Percentiles rank a stretch among this genome's conserved stretches.
Conservation (phyloP, 2,113 vertebrate species). For the Apodemus speciosus region DNA sequence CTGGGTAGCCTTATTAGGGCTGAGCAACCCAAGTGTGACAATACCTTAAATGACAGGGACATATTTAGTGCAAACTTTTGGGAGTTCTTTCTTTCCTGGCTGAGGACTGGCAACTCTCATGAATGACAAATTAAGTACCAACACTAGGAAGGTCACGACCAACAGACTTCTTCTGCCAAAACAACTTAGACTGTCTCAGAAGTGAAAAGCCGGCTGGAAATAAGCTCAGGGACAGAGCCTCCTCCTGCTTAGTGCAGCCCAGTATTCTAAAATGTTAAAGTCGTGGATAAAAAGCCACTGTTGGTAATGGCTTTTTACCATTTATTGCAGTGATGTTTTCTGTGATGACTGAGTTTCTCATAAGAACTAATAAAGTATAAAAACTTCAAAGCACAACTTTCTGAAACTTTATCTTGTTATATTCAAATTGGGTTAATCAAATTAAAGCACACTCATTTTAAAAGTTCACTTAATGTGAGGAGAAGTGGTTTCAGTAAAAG, state of each 20-base stretch:
- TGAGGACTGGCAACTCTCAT: not conserved
- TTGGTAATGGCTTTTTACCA: too few relatives aligned
- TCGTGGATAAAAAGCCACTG: not conserved
- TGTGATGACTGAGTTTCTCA: not conserved
- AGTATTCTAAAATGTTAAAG: not conserved
- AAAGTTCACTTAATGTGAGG: slow-evolving; percentile 2
- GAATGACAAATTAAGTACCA: not conserved
- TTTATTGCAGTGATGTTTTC: not conserved
- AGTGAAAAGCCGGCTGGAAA: not conserved
- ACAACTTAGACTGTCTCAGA: not conserved
- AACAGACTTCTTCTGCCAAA: not conserved
- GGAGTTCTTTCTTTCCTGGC: not conserved
- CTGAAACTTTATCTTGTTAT: slow-evolving; percentile 10
- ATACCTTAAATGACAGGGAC: not conserved
- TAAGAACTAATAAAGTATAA: not conserved
- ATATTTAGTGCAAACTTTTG: not conserved
- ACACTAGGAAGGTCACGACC: not conserved
- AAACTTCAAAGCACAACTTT: not conserved
- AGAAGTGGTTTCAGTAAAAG: not conserved
- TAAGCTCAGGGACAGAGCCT: not conserved
- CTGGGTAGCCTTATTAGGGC: not conserved
- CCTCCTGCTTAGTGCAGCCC: not conserved
- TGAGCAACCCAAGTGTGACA: not conserved
- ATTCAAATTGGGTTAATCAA: not conserved
- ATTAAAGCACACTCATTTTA: slow-evolving; percentile 20